phyloP scores from a whole-genome alignment of 2,113 vertebrate genomes.

The Mus pahari region DNA sequence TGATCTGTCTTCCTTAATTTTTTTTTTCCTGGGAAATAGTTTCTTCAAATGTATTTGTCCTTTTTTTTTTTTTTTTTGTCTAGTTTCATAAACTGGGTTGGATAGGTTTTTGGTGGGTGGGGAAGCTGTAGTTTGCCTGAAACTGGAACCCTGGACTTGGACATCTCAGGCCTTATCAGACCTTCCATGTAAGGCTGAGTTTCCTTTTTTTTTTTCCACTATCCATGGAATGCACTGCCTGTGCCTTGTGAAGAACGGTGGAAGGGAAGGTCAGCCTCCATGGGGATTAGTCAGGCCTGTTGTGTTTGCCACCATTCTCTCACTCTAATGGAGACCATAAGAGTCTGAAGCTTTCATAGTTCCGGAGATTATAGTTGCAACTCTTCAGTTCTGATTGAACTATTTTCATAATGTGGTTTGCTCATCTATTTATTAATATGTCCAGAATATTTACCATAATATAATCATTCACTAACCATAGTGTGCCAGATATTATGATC shows the following conservation, averaged over 20 bases:
- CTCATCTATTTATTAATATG: neutral
- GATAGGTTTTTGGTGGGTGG: neutral
- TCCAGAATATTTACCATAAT: neutral
- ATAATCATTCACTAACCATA: neutral
- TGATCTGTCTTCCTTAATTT: neutral
- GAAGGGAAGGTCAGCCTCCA: neutral
- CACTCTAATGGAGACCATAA: neutral
- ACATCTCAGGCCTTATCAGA: neutral
- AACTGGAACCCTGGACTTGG: neutral
- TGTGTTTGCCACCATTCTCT: neutral
- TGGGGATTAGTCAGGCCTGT: neutral
- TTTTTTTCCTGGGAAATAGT: neutral
- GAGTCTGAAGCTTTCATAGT: neutral
- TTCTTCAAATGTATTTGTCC: neutral
- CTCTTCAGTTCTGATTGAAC: neutral
- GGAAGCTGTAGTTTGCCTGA: neutral
- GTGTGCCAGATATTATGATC: neutral
- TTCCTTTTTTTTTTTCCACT: neutral
- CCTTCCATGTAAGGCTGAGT: neutral
- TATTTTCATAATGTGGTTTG: neutral
- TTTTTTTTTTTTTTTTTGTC: neutral
- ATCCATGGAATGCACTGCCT: neutral
- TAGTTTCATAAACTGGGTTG: neutral
- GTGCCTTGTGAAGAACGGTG: neutral
- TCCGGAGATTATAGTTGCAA: neutral